These are phyloP conservation scores for Plotosus lineatus DNA, from an alignment of 2,113 vertebrate genomes.

Conservation along the genomic window DNA sequence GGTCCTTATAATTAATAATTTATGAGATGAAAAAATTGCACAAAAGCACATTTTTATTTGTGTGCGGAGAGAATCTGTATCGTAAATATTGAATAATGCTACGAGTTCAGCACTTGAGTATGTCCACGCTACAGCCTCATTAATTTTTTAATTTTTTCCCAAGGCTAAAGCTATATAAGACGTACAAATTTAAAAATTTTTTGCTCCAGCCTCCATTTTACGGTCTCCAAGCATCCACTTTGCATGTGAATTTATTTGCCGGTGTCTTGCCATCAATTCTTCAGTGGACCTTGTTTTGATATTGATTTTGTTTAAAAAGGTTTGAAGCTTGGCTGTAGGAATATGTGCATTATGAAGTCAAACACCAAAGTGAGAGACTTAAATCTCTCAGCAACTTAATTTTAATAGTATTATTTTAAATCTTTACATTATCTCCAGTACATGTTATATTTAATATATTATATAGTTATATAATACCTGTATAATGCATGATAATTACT, in stretches of 20 bases:
- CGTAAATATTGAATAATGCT: neutral
- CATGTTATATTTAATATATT: too few species aligned
- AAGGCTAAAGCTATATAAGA: neutral
- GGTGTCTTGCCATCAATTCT: neutral
- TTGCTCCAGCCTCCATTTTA: slow-evolving; percentile 27
- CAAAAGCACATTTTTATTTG: neutral
- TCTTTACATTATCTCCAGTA: too few species aligned
- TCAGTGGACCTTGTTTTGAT: too few species aligned
- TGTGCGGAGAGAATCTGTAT: neutral
- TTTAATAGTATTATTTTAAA: too few species aligned
- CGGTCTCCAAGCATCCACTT: slow-evolving; percentile 14
- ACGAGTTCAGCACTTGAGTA: neutral
- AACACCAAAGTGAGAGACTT: too few species aligned
- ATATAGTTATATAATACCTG: too few species aligned
- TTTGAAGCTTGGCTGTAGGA: too few species aligned
- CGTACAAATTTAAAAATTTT: slow-evolving; percentile 3
- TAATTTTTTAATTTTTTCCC: neutral
- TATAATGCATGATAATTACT: too few species aligned
- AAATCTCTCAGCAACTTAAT: too few species aligned
- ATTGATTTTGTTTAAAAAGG: too few species aligned
- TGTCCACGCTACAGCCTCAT: neutral
- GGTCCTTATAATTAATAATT: neutral
- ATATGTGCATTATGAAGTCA: too few species aligned
- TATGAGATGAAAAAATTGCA: neutral
- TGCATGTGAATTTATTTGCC: slow-evolving; percentile 32